Conservation (phyloP, 2,888 invertebrate genomes). For the Orthonevra nobilis region DNA sequence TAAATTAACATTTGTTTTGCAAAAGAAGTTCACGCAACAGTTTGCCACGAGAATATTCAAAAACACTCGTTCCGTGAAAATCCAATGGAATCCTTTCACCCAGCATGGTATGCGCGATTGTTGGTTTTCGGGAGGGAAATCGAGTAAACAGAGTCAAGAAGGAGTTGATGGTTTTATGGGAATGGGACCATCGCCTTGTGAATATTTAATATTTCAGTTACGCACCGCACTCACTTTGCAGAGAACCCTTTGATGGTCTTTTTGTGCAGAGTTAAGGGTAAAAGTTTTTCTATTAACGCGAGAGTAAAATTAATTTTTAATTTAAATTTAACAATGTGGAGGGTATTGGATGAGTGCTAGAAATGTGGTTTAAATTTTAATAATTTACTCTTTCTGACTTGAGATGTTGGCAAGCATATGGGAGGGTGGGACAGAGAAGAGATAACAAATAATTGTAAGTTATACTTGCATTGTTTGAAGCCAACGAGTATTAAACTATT, state of each 20-base stretch:
- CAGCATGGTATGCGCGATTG: no score
- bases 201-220: constrained; percentile 69
- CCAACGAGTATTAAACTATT: no score
- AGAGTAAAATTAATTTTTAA: constrained; percentile 69
- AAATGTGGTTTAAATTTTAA: no score
- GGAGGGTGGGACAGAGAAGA: no score
- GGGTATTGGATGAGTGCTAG: no score
- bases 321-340: no score
- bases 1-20: constrained; percentile 67
- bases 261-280: constrained; percentile 17
- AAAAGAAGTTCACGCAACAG: constrained; percentile 68
- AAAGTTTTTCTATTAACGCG: constrained; percentile 69
- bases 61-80: constrained; percentile 57
- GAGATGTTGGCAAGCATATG: no score
- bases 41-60: constrained; percentile 61
- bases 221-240: constrained; percentile 38
- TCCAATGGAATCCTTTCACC: constrained; percentile 55
- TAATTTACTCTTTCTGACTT: no score
- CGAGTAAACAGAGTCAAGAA: constrained; percentile 19
- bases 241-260: constrained; percentile 51
- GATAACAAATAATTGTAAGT: no score
- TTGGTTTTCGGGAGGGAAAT: no score
- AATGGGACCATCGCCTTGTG: constrained; percentile 61
- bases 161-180: constrained; percentile 61
- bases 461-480: no score